Evolutionary conservation across 2,888 invertebrate genomes (phyloP), one percentile per base, ranked within the genome.

Genomic region (Luperina nickerlii): DNA sequence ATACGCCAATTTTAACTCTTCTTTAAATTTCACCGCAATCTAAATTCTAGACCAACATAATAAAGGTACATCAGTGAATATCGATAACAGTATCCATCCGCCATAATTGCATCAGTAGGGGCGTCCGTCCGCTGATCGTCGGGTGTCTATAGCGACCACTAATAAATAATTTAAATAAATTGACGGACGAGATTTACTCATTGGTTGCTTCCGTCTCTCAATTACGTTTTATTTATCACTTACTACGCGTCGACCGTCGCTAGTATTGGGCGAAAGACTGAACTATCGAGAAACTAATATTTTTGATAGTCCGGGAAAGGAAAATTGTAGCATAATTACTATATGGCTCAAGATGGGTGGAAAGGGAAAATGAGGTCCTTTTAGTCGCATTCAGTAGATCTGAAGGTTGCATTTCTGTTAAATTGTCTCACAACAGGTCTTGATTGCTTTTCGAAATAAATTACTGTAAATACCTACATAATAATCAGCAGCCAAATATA

Each of bases 151-250:
- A 96, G 95, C 95, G 94, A 93, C 93, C 96, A 96, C 96, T 97
- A 97, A 97, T 97, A 97, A 97, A 97, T 97, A 96, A 97, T 97
- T 97, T 96, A 96, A 97, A 96, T 96, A 96, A 97, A 97, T 97
- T 97, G 97, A 96, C 96, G 96, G 96, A 96, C 96, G 97, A 96
- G 96, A 97, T 97, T 97, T 97, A 96, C 96, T 97, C 96, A 97
- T 97, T 97, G 97, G 94, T 94, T 95, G 96, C 96, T 96, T 97
- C 97, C 97, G 96, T 96, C 95, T 95, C 95, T 96, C 97, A 96
- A 96, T 97, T 96, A 97, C 95, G 93, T 93, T 95, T 97, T 97
- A 97, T 97, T 97, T 97, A 96, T 97, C 97, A 97, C 96, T 96
- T 96, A 94, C 94, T 94, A 94, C 95, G 92, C 93, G 93, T 92